These are phyloP conservation scores for Turritopsis dohrnii DNA, from an alignment of 30 jellyfish, hydroid and myxozoan species.

Conservation along the genomic window DNA sequence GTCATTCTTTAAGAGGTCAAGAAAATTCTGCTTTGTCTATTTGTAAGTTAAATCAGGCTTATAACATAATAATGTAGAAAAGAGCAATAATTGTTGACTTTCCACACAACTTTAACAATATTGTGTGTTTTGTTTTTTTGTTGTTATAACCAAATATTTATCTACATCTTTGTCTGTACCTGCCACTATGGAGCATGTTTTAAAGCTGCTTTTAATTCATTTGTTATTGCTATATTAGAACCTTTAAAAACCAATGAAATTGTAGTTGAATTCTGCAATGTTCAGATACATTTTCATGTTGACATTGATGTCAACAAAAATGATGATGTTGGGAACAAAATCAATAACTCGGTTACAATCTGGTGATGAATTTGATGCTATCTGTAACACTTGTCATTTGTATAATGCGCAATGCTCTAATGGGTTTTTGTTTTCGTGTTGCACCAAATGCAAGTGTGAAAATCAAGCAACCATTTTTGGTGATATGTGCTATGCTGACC, in stretches of 20 bases:
- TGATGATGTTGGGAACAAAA: background rate
- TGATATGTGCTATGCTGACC: constrained; percentile 5
- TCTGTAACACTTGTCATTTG: constrained; percentile 13
- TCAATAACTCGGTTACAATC: background rate
- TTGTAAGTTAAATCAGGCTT: too few species aligned
- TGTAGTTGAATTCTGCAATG: background rate
- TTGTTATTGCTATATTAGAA: background rate
- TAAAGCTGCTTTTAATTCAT: background rate
- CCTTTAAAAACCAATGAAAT: background rate
- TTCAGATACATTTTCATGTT: too few species aligned
- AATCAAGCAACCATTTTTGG: background rate
- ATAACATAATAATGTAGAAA: too few species aligned
- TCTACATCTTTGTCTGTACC: background rate
- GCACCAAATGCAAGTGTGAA: constrained; percentile 11
- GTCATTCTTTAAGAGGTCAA: too few species aligned
- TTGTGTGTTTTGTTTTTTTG: too few species aligned
- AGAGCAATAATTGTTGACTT: too few species aligned
- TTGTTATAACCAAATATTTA: too few species aligned
- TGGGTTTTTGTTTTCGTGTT: background rate
- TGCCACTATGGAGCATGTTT: background rate
- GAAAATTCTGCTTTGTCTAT: too few species aligned
- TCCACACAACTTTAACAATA: too few species aligned
- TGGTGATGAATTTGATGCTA: constrained; percentile 1
- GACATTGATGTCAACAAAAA: background rate
- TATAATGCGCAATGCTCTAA: background rate